Evolutionary conservation across 2,888 invertebrate genomes (phyloP), one percentile per base, ranked within the genome.

Genomic region (Lymantria dispar): DNA sequence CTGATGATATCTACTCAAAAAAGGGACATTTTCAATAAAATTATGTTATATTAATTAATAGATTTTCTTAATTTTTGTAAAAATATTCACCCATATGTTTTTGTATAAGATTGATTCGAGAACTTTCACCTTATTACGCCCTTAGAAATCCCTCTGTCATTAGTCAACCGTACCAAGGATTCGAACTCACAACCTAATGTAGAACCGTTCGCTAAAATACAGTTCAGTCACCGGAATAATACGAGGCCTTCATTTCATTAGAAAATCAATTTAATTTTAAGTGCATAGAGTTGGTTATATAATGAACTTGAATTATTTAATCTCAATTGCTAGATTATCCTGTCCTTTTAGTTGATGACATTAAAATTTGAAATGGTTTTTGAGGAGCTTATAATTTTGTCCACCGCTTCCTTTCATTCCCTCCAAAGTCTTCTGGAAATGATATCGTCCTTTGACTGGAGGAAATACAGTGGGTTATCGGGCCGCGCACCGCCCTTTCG

Each of bases 61-160:
- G 2, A 22, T 22, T 22, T 3, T 22, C 2, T 22, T 22, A 22
- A 22, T 5, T 22, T 22, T 22, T 2, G 22, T 22, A 22, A 22
- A 43, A 51, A 43, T 0, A 22, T 7, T 10, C 3, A 0, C 12
- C 22, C 39, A 39, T 64, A 46, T 53, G 43, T 68, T 55, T 44
- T 5, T 22, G 38, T 22, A 49, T 38, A 43, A 51, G 33, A 51
- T 31, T 33, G 54, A 58, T 41, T 50, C 48, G 22, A 46, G 30
- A 62, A 62, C 47, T 60, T 54, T 47, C 42, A 53, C 56, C 52
- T 67, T 54, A 64, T 56, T 57, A 57, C 48, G 40, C 52, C 56
- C 56, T 59, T 54, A 48, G 45, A 39, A 53, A 45, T 47, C 52
- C 56, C 50, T 59, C 54, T 62, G 54, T 62, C 58, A 64, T 54